Percentiles rank a stretch among this genome's conserved stretches.
Conservation (phyloP, 2,888 invertebrate species). For the Dicyrtomina minuta region DNA sequence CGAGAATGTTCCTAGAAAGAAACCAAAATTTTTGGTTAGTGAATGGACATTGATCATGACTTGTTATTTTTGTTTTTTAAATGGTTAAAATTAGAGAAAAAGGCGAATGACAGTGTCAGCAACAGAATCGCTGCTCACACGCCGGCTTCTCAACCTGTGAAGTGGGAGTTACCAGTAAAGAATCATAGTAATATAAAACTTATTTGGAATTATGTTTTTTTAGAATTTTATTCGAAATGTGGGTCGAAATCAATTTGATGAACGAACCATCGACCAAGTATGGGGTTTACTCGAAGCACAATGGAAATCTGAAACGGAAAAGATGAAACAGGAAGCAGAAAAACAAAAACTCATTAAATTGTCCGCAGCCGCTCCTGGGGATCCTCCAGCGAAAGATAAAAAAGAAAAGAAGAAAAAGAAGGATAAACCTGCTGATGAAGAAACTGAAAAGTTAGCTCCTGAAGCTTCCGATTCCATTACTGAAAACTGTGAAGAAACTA, state of each 20-base stretch:
- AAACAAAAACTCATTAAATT: conserved; percentile 47
- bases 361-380: conserved; percentile 58
- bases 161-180: no score
- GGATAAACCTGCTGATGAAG: not conserved
- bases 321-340: conserved; percentile 56
- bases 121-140: no score
- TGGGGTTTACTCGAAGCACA: conserved; percentile 63
- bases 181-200: not conserved
- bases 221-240: conserved; percentile 58
- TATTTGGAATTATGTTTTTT: conserved; percentile 10
- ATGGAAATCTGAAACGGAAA: conserved; percentile 38
- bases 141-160: no score
- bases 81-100: no score
- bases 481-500: not conserved
- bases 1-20: conserved; percentile 83
- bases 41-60: not conserved
- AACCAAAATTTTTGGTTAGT: conserved; percentile 68
- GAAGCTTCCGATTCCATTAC: not conserved
- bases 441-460: not conserved
- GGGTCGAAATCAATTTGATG: conserved; percentile 63
- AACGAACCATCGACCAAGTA: conserved; percentile 65
- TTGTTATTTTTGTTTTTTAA: not conserved
- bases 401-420: conserved; percentile 40
- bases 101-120: no score
- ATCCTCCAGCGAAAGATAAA: conserved; percentile 56